phyloP scores from a whole-genome alignment of 2,888 invertebrate species.

The Orthonevra nobilis region DNA sequence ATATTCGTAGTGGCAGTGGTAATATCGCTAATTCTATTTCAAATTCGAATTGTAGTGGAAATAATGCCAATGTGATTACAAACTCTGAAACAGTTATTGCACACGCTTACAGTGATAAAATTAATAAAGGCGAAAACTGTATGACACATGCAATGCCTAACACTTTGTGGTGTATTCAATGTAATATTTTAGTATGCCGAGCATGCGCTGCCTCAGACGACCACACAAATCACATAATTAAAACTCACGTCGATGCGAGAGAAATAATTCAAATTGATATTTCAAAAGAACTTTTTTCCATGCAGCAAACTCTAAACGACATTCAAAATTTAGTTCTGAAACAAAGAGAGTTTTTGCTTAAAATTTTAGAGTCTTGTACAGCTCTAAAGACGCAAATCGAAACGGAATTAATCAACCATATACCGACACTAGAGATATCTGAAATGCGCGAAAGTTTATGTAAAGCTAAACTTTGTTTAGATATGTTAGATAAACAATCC shows the following conservation, averaged over 20 bases:
- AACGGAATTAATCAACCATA: slow-evolving; percentile 86
- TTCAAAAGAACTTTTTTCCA: slow-evolving; percentile 84
- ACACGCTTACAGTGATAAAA: slow-evolving; percentile 65
- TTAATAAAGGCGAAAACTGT: slow-evolving; percentile 82
- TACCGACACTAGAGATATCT: slow-evolving; percentile 84
- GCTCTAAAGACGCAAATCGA: slow-evolving; percentile 88
- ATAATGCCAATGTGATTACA: slow-evolving; percentile 40
- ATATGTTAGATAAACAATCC: slow-evolving; percentile 82
- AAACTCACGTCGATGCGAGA: slow-evolving; percentile 85
- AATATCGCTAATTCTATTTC: slow-evolving; percentile 34
- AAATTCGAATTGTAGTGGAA: slow-evolving; percentile 58
- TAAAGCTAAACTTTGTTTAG: slow-evolving; percentile 83
- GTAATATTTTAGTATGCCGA: slow-evolving; percentile 84
- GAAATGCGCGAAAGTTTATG: slow-evolving; percentile 85
- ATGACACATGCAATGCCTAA: slow-evolving; percentile 87
- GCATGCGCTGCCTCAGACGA: slow-evolving; percentile 85
- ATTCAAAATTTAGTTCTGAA: slow-evolving; percentile 86
- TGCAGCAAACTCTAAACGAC: slow-evolving; percentile 86
- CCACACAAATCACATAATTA: slow-evolving; percentile 85
- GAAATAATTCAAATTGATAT: slow-evolving; percentile 85
- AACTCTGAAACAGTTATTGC: slow-evolving; percentile 52
- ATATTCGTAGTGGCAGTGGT: slow-evolving; percentile 28
- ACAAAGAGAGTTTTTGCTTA: slow-evolving; percentile 86
- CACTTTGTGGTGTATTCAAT: slow-evolving; percentile 86
- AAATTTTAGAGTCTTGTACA: slow-evolving; percentile 87